These are phyloP conservation scores for Nomada fucata DNA, from an alignment of 2,888 invertebrate species.

Conservation along the genomic window DNA sequence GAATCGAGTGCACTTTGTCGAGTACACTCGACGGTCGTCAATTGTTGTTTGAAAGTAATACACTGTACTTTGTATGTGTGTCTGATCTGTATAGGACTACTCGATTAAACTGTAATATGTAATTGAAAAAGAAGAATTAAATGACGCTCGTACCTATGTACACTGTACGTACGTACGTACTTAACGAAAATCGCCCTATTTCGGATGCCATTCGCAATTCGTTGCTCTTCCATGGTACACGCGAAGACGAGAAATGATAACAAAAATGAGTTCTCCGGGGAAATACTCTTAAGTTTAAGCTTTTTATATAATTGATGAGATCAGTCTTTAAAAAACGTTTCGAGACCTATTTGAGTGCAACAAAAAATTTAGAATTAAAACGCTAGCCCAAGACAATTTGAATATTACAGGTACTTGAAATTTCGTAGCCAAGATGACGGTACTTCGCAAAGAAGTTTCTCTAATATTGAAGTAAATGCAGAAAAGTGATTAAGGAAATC, in stretches of 20 bases:
- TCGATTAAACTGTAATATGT: slow-evolving; percentile 68
- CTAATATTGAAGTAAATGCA: not conserved
- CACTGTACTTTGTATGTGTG: slow-evolving; percentile 77
- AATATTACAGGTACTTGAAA: not conserved
- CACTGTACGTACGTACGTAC: slow-evolving; percentile 71
- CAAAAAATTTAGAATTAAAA: too few relatives aligned
- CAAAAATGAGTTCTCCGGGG: not conserved
- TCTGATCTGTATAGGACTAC: slow-evolving; percentile 68
- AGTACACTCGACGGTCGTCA: slow-evolving; percentile 79
- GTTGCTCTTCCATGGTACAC: not conserved
- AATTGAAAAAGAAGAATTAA: slow-evolving; percentile 45
- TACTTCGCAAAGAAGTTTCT: not conserved
- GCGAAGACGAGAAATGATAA: not conserved
- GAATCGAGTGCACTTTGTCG: not conserved
- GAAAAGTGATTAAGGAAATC: not conserved
- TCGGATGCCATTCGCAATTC: slow-evolving; percentile 67
- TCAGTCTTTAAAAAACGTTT: too few relatives aligned
- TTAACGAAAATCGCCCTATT: slow-evolving; percentile 72
- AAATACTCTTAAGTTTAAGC: too few relatives aligned
- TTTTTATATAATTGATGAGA: too few relatives aligned
- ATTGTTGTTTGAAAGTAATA: slow-evolving; percentile 84
- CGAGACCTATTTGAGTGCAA: too few relatives aligned
- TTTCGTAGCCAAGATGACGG: too few relatives aligned
- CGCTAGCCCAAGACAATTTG: not conserved
- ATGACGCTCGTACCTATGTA: slow-evolving; percentile 74